Percentiles rank a stretch among this genome's conserved stretches.
These are phyloP conservation scores for Drosophila grimshawi DNA, from an alignment of 1,140 invertebrate species.

Conservation along the genomic window DNA sequence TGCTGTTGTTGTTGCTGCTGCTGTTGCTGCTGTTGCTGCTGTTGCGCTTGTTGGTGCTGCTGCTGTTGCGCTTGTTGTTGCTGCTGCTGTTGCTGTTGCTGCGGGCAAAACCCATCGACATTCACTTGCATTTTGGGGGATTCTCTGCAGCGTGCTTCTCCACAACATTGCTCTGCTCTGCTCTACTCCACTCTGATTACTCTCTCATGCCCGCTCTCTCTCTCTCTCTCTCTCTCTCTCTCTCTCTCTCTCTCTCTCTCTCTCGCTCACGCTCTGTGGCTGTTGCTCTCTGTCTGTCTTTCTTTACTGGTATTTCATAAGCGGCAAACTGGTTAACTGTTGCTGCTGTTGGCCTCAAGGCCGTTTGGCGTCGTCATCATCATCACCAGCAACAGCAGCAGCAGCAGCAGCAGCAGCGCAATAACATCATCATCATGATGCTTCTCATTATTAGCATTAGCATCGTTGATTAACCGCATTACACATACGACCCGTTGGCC, in stretches of 20 bases:
- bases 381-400: constrained; percentile 5
- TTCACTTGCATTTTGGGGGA: constrained; percentile 63
- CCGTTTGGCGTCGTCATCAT: constrained; percentile 55
- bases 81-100: constrained; percentile 4
- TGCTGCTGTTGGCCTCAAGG: constrained; percentile 66
- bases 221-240: background rate
- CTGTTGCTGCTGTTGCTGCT: background rate
- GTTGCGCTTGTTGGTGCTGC: background rate
- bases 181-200: background rate
- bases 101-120: constrained; percentile 55
- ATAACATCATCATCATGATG: constrained; percentile 15
- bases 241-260: constrained; percentile 6
- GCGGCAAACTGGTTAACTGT: constrained; percentile 64
- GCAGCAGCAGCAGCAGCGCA: constrained; percentile 2
- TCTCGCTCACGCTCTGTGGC: constrained; percentile 7
- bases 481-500: constrained; percentile 74
- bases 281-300: background rate
- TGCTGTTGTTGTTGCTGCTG: constrained; percentile 2
- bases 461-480: constrained; percentile 75
- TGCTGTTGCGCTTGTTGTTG: constrained; percentile 5
- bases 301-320: constrained; percentile 65
- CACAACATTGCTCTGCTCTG: constrained; percentile 6
- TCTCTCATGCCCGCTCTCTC: background rate
- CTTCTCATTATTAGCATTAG: constrained; percentile 10
- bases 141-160: constrained; percentile 18